Evolutionary conservation across 1,140 invertebrate species (phyloP).

Genomic region (Pogonomyrmex barbatus): DNA sequence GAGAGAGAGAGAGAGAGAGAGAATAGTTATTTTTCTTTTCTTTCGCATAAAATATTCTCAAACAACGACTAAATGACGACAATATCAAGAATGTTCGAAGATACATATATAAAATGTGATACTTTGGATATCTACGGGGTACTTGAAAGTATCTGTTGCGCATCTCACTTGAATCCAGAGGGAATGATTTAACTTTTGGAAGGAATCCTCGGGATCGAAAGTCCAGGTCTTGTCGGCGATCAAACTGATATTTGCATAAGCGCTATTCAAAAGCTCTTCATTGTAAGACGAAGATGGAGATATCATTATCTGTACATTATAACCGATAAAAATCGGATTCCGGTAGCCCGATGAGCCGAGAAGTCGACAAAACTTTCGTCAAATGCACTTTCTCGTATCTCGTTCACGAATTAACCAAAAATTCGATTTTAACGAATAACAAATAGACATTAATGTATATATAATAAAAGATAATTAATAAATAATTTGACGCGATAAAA

Average conservation of each 20-base stretch:
- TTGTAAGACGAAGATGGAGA: conserved; percentile 79
- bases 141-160: conserved; percentile 21
- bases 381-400: neutral
- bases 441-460: neutral
- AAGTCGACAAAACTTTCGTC: neutral
- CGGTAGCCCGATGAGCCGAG: conserved; percentile 34
- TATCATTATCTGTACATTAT: conserved; percentile 83
- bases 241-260: conserved; percentile 82
- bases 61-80: neutral
- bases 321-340: conserved; percentile 60
- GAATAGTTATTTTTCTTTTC: neutral
- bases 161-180: conserved; percentile 81
- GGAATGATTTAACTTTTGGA: conserved; percentile 80
- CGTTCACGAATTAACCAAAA: neutral
- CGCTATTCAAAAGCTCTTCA: conserved; percentile 81
- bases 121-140: conserved; percentile 19
- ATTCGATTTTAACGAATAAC: conserved; percentile 11
- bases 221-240: conserved; percentile 82
- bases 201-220: conserved; percentile 77
- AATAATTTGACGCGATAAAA: conserved; percentile 16
- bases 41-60: neutral
- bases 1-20: too few species aligned
- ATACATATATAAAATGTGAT: neutral
- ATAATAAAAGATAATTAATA: conserved; percentile 20
- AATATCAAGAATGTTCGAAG: neutral